phyloP scores from a whole-genome alignment of 1,140 invertebrate species.

The Pseudomyrmex cubaensis region DNA sequence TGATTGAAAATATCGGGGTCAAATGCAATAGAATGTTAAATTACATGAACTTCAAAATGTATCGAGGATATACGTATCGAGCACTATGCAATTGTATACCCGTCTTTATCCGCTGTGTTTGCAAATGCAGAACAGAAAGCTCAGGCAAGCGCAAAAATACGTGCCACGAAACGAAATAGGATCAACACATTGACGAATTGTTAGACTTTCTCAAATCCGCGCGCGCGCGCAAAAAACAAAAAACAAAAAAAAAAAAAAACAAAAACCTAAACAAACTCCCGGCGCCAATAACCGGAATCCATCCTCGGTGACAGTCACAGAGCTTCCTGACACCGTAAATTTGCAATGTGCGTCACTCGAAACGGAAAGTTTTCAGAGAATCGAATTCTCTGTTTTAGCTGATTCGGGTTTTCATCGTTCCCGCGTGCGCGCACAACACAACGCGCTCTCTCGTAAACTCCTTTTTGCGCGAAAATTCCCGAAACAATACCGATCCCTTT shows the following conservation, averaged over 20 bases:
- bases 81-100: background rate
- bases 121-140: background rate
- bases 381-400: background rate
- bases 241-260: no score
- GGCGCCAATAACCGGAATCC: constrained; percentile 5
- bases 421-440: background rate
- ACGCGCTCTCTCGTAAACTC: constrained; percentile 5
- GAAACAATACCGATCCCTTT: constrained; percentile 20
- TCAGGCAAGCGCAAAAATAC: background rate
- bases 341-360: background rate
- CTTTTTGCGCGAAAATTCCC: background rate
- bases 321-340: constrained; percentile 9
- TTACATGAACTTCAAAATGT: constrained; percentile 34
- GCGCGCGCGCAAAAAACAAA: no score
- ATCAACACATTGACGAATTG: background rate
- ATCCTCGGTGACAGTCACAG: background rate
- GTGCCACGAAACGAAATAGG: background rate
- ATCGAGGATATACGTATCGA: background rate
- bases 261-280: constrained; percentile 1
- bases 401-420: constrained; percentile 17
- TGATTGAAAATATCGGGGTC: constrained; percentile 41
- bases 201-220: background rate
- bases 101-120: no score
- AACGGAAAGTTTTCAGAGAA: background rate
- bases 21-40: constrained; percentile 28